Conservation (phyloP, 2,113 vertebrate genomes). For the Furnarius figulus region DNA sequence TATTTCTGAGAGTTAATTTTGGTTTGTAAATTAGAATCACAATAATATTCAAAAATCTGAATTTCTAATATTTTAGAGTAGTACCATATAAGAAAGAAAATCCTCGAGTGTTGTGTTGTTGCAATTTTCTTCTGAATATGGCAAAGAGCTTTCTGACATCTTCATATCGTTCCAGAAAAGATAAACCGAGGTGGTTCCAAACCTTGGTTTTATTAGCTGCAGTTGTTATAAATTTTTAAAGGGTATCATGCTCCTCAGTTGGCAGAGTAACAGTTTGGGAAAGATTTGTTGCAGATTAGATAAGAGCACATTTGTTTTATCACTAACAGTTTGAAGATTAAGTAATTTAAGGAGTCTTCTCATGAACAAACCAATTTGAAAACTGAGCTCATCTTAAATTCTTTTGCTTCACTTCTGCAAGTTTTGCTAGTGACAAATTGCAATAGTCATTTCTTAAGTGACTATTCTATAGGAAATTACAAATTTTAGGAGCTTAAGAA, state of each 20-base stretch:
- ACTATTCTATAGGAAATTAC: not conserved
- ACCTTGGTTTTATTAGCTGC: conserved; percentile 57
- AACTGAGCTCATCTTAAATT: conserved; percentile 6
- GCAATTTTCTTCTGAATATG: not conserved
- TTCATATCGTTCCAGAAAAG: conserved; percentile 50
- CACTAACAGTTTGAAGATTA: conserved; percentile 46
- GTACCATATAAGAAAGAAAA: not conserved
- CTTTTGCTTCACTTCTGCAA: not conserved
- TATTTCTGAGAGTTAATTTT: not conserved
- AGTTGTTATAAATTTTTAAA: conserved; percentile 54
- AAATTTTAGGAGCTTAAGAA: not conserved
- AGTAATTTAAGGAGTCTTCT: conserved; percentile 16
- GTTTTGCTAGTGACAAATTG: not conserved
- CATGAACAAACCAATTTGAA: conserved; percentile 20
- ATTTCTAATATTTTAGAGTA: not conserved
- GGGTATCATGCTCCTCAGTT: not conserved
- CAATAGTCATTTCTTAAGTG: not conserved
- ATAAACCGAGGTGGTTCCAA: conserved; percentile 52
- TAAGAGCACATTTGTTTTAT: conserved; percentile 40
- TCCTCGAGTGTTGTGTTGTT: not conserved
- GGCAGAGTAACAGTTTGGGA: conserved; percentile 37
- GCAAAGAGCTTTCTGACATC: conserved; percentile 11
- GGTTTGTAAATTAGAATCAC: not conserved
- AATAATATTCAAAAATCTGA: not conserved
- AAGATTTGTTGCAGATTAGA: conserved; percentile 50